A percentile compares a stretch with the other conserved stretches of the same genome.
Conservation (phyloP, 2,888 invertebrate species). For the Amphipoea lucens region DNA sequence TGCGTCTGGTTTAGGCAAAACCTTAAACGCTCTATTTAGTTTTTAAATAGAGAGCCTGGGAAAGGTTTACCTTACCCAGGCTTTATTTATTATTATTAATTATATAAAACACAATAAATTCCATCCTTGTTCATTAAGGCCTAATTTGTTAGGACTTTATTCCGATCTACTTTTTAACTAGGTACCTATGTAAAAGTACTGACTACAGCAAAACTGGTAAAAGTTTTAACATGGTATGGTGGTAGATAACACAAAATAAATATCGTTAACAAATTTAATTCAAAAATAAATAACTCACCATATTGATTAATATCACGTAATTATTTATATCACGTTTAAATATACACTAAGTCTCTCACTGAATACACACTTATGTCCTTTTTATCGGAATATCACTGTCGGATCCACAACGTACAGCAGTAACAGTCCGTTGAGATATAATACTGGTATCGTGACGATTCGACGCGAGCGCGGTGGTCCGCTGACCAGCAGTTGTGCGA, state of each 20-base stretch:
- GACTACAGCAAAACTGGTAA: constrained; percentile 48
- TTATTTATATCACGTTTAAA: constrained; percentile 1
- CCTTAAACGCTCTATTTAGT: constrained; percentile 50
- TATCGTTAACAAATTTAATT: constrained; percentile 52
- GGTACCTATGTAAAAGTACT: constrained; percentile 52
- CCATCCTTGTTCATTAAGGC: constrained; percentile 52
- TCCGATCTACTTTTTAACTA: constrained; percentile 52
- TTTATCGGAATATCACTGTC: constrained; percentile 51
- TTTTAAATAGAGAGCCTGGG: constrained; percentile 51
- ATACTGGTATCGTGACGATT: constrained; percentile 51
- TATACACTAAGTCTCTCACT: no score
- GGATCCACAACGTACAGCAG: constrained; percentile 50
- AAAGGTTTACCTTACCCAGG: constrained; percentile 51
- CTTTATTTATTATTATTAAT: constrained; percentile 50
- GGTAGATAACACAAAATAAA: constrained; percentile 49
- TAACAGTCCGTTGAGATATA: constrained; percentile 51
- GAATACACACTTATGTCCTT: constrained; percentile 24
- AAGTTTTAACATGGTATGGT: constrained; percentile 49
- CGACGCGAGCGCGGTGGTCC: constrained; percentile 52
- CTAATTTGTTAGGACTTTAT: constrained; percentile 53
- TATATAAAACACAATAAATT: constrained; percentile 49
- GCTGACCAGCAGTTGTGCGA: constrained; percentile 51
- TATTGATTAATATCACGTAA: constrained; percentile 48
- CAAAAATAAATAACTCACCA: constrained; percentile 51
- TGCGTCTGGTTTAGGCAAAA: constrained; percentile 51